These are phyloP conservation scores for Calliopum simillimum DNA, from an alignment of 2,888 invertebrate genomes.

Conservation along the genomic window DNA sequence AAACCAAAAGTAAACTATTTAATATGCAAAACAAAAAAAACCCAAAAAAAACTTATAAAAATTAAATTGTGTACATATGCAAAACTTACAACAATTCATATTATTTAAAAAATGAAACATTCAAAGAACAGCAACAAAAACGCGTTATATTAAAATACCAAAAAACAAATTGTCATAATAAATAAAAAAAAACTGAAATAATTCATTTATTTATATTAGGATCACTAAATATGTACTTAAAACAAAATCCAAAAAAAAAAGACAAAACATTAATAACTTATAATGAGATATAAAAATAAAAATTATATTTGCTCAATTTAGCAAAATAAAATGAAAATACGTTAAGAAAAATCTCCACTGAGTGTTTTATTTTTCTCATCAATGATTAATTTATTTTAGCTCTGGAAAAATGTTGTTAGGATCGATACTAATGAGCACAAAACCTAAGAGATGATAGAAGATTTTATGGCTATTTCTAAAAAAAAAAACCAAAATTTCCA, in stretches of 20 bases:
- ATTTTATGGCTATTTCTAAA: too few relatives aligned
- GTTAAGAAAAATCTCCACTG: slow-evolving; percentile 55
- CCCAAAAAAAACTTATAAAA: slow-evolving; percentile 30
- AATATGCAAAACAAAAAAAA: slow-evolving; percentile 25
- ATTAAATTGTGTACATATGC: slow-evolving; percentile 27
- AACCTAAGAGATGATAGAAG: too few relatives aligned
- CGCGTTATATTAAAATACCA: slow-evolving; percentile 25
- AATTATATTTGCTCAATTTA: slow-evolving; percentile 66
- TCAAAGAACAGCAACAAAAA: slow-evolving; percentile 11
- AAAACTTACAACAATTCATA: slow-evolving; percentile 26
- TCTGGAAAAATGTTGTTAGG: too few relatives aligned
- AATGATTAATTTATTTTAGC: too few relatives aligned
- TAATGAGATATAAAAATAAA: slow-evolving; percentile 31
- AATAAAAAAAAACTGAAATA: slow-evolving; percentile 40
- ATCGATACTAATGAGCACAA: too few relatives aligned
- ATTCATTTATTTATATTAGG: slow-evolving; percentile 59
- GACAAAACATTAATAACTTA: slow-evolving; percentile 53
- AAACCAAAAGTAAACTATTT: not conserved
- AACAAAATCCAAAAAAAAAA: slow-evolving; percentile 44
- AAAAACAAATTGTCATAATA: slow-evolving; percentile 17
- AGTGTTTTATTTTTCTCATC: too few relatives aligned
- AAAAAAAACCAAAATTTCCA: too few relatives aligned
- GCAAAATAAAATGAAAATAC: slow-evolving; percentile 64
- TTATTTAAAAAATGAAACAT: slow-evolving; percentile 16
- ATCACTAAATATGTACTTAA: slow-evolving; percentile 47